A percentile compares a stretch with the other conserved stretches of the same genome.
phyloP scores from a whole-genome alignment of 2,888 invertebrate genomes.

The Orthosia gothica region DNA sequence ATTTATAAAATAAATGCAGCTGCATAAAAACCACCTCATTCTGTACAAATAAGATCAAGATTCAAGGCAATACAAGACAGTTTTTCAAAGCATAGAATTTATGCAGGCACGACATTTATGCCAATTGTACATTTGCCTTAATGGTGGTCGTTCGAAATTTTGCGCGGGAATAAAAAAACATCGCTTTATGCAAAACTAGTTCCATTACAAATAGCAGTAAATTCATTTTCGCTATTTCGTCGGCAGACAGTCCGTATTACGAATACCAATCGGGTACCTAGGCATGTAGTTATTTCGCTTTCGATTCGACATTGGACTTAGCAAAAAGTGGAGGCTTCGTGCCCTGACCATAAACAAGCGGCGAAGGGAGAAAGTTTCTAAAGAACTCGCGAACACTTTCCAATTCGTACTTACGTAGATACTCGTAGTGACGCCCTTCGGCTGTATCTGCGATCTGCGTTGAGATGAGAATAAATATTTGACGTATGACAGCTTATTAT shows the following conservation, averaged over 20 bases:
- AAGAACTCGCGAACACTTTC: slow-evolving; percentile 64
- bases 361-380: slow-evolving; percentile 72
- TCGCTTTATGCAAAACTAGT: slow-evolving; percentile 33
- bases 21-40: not conserved
- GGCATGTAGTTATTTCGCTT: slow-evolving; percentile 72
- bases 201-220: slow-evolving; percentile 39
- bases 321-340: slow-evolving; percentile 72
- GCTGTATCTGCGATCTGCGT: not conserved
- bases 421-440: slow-evolving; percentile 54
- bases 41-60: not conserved
- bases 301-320: slow-evolving; percentile 64
- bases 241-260: slow-evolving; percentile 36
- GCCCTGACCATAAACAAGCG: slow-evolving; percentile 71
- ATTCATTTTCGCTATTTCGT: slow-evolving; percentile 55
- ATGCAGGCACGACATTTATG: not conserved
- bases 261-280: slow-evolving; percentile 58
- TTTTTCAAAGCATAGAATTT: not conserved
- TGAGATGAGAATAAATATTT: slow-evolving; percentile 2
- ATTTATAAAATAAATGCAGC: not conserved
- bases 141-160: not conserved
- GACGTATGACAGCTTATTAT: not conserved
- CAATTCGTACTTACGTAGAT: slow-evolving; percentile 36
- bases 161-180: slow-evolving; percentile 13
- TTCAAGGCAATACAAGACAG: not conserved
- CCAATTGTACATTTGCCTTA: slow-evolving; percentile 18